These are phyloP conservation scores for Thunnus albacares DNA, from an alignment of 2,797 vertebrate species.

Conservation along the genomic window DNA sequence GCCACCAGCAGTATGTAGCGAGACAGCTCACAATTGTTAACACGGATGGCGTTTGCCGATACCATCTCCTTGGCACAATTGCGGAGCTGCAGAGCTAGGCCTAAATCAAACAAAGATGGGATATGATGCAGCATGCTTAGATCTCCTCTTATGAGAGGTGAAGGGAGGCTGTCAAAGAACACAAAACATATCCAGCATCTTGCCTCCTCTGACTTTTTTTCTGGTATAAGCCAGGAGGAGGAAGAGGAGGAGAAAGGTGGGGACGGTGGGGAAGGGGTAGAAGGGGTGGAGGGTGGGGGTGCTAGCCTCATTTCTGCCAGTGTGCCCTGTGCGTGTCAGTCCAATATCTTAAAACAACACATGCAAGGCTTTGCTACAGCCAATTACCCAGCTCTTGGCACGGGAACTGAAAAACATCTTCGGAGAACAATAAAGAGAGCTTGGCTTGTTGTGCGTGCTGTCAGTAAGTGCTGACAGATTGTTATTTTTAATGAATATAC, in stretches of 20 bases:
- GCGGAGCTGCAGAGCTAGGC: conserved; percentile 68
- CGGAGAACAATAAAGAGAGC: conserved; percentile 86
- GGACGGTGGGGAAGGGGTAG: conserved; percentile 3
- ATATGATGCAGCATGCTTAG: conserved; percentile 78
- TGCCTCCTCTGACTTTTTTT: conserved; percentile 67
- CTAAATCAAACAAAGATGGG: conserved; percentile 81
- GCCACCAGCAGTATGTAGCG: conserved; percentile 65
- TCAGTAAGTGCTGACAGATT: conserved; percentile 89
- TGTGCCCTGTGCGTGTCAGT: conserved; percentile 85
- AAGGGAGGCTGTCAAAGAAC: conserved; percentile 84
- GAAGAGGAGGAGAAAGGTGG: conserved; percentile 14
- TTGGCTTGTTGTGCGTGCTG: conserved; percentile 85
- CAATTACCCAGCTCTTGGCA: conserved; percentile 89
- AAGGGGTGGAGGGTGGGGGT: neutral
- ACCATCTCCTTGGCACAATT: conserved; percentile 71
- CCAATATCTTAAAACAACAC: conserved; percentile 90
- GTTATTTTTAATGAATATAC: conserved; percentile 90
- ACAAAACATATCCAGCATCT: conserved; percentile 79
- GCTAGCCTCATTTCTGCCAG: conserved; percentile 83
- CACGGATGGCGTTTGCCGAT: conserved; percentile 67
- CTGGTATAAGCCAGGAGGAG: conserved; percentile 67
- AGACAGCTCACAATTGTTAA: conserved; percentile 79
- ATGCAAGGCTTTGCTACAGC: conserved; percentile 86
- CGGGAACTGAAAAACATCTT: conserved; percentile 85
- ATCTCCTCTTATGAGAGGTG: conserved; percentile 82